phyloP scores from a whole-genome alignment of 1,140 invertebrate species.

The Steinernema feltiae region DNA sequence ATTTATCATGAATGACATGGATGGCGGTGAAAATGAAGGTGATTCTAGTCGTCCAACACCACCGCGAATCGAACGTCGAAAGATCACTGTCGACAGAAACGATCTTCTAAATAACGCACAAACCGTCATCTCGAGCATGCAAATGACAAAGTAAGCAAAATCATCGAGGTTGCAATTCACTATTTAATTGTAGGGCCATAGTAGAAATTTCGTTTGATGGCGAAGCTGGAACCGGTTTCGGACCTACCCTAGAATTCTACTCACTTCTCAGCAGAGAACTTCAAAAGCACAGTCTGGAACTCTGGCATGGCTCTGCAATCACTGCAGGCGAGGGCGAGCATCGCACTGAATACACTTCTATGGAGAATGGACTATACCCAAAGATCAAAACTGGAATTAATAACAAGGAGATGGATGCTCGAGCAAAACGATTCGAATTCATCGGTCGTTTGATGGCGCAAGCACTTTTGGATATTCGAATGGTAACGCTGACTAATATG shows the following conservation, averaged over 20 bases:
- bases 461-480: constrained; percentile 95
- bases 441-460: constrained; percentile 98
- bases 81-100: constrained; percentile 46
- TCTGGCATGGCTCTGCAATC: constrained; percentile 24
- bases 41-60: constrained; percentile 39
- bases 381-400: constrained; percentile 9
- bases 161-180: background rate
- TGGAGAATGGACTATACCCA: constrained; percentile 47
- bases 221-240: constrained; percentile 86
- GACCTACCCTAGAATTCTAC: constrained; percentile 98
- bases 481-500: constrained; percentile 67
- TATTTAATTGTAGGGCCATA: constrained; percentile 28
- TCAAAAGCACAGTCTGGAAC: constrained; percentile 65
- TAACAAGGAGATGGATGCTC: constrained; percentile 20
- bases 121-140: constrained; percentile 39
- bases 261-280: constrained; percentile 84
- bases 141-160: constrained; percentile 24
- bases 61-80: constrained; percentile 51
- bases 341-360: constrained; percentile 46
- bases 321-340: constrained; percentile 24
- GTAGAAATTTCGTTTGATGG: constrained; percentile 53
- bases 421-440: constrained; percentile 78
- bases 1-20: constrained; percentile 38
- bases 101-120: constrained; percentile 49
- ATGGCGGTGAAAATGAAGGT: constrained; percentile 42